phyloP scores from a whole-genome alignment of 2,888 invertebrate genomes.

The Trichogramma evanescens region DNA sequence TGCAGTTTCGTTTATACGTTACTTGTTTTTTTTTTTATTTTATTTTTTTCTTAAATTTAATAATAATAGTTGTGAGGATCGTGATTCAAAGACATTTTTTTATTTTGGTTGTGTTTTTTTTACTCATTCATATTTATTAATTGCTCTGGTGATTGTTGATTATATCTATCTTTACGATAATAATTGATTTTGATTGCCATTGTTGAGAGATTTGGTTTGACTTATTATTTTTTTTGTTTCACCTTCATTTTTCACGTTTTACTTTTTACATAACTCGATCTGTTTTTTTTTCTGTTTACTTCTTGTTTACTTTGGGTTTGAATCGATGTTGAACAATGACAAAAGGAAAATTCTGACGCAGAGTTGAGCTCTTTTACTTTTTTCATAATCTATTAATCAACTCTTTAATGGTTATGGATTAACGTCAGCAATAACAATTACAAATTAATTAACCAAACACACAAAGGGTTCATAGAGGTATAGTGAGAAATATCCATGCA shows the following conservation, averaged over 20 bases:
- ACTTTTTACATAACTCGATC: conserved; percentile 6
- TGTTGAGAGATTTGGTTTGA: conserved; percentile 39
- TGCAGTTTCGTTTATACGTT: conserved; percentile 24
- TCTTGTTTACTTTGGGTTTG: conserved; percentile 26
- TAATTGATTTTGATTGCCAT: conserved; percentile 39
- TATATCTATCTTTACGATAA: conserved; percentile 19
- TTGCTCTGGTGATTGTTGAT: conserved; percentile 22
- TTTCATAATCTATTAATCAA: too few species aligned
- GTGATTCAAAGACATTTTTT: conserved; percentile 32
- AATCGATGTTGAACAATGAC: too few species aligned
- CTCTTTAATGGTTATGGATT: too few species aligned
- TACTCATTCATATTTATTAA: conserved; percentile 19
- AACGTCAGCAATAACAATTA: too few species aligned
- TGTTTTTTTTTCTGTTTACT: conserved; percentile 19
- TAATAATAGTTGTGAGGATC: conserved; percentile 29
- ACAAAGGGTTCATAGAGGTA: too few species aligned
- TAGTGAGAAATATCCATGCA: too few species aligned
- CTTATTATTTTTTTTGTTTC: conserved; percentile 18
- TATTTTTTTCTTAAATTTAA: neutral
- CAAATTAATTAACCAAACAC: too few species aligned
- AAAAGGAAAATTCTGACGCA: too few species aligned
- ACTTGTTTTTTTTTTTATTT: neutral
- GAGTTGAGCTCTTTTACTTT: too few species aligned
- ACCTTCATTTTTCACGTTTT: conserved; percentile 14
- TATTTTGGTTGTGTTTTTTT: conserved; percentile 30